Evolutionary conservation across 2,113 vertebrate genomes (phyloP).

Genomic region (Xiphophorus maculatus): DNA sequence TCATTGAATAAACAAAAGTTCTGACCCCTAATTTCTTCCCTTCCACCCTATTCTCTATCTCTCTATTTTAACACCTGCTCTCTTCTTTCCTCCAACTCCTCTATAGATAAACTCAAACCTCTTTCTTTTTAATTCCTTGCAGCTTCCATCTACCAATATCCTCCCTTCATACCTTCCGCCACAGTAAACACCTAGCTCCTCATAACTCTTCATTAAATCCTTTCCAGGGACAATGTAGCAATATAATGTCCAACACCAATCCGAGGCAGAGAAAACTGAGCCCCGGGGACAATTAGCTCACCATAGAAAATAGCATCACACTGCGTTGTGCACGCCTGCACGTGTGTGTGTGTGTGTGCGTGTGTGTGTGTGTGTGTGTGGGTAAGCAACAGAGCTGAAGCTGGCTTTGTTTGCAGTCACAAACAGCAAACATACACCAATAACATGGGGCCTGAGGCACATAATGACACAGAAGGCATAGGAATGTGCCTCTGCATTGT

Average conservation of each 20-base stretch:
- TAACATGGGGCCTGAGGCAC: slow-evolving; percentile 14
- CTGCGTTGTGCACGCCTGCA: slow-evolving; percentile 29
- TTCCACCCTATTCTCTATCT: slow-evolving; percentile 36
- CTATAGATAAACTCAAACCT: slow-evolving; percentile 25
- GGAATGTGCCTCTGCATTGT: slow-evolving; percentile 14
- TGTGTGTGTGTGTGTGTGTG: slow-evolving; percentile 6
- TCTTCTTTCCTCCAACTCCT: slow-evolving; percentile 2
- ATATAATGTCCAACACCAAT: slow-evolving; percentile 65
- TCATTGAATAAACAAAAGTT: slow-evolving; percentile 19
- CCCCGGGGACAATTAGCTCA: slow-evolving; percentile 78
- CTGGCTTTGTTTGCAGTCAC: slow-evolving; percentile 61
- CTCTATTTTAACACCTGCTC: slow-evolving; percentile 29
- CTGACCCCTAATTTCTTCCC: slow-evolving; percentile 10
- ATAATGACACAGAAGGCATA: slow-evolving; percentile 36
- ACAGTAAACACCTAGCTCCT: slow-evolving; percentile 69
- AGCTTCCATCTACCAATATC: slow-evolving; percentile 34
- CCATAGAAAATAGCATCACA: slow-evolving; percentile 78
- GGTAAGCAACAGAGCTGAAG: slow-evolving; percentile 41
- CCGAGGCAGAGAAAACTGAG: slow-evolving; percentile 46
- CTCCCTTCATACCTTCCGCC: slow-evolving; percentile 51
- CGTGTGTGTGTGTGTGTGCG: not conserved
- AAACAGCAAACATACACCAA: slow-evolving; percentile 48
- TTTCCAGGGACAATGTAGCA: slow-evolving; percentile 64
- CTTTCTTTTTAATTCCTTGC: slow-evolving; percentile 23
- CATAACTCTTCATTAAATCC: slow-evolving; percentile 80